A percentile compares a stretch with the other conserved stretches of the same genome.
These are phyloP conservation scores for Laupala kohalensis DNA, from an alignment of 1,140 invertebrate genomes.

Conservation along the genomic window DNA sequence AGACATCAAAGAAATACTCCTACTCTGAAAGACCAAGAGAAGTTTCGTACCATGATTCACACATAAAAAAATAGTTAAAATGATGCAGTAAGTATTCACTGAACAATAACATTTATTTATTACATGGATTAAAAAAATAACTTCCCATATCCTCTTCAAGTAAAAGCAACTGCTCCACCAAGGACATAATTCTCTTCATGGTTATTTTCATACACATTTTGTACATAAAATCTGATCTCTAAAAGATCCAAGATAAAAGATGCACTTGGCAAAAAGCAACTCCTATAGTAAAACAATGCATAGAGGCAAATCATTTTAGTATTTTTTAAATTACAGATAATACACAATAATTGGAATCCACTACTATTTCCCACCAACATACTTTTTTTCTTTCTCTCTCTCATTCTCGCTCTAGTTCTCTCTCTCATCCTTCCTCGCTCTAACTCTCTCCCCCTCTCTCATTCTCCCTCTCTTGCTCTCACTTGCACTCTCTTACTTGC, in stretches of 20 bases:
- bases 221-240: background rate
- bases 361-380: background rate
- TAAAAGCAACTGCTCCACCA: background rate
- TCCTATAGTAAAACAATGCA: background rate
- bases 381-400: background rate
- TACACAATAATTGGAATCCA: background rate
- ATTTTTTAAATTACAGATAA: background rate
- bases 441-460: no score
- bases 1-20: background rate
- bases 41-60: background rate
- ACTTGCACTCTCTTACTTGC: no score
- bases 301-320: background rate
- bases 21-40: background rate
- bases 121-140: background rate
- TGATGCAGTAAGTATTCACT: background rate
- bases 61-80: background rate
- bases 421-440: no score
- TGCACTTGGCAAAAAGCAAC: background rate
- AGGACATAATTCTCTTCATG: background rate
- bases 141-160: background rate
- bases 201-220: background rate
- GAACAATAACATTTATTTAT: background rate
- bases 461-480: no score
- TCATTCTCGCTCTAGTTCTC: no score
- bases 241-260: background rate